A percentile compares a stretch with the other conserved stretches of the same genome.
Conservation (phyloP, 2,888 invertebrate species). For the Caenorhabditis macrosperma region DNA sequence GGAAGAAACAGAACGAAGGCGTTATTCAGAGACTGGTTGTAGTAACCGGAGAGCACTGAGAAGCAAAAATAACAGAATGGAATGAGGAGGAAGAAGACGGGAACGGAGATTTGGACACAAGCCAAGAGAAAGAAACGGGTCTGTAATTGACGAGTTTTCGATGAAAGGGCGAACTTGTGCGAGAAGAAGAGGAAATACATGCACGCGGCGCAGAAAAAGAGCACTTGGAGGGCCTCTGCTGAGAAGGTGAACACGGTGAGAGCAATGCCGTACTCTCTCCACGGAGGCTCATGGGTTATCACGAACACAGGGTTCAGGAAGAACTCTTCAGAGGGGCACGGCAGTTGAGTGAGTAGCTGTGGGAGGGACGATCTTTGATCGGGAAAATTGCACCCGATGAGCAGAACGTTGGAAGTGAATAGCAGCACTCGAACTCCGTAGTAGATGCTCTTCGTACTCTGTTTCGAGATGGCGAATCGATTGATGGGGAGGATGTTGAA, state of each 20-base stretch:
- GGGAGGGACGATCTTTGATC: background rate
- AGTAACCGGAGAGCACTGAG: slow-evolving; percentile 8
- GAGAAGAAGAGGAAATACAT: slow-evolving; percentile 12
- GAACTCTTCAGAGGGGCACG: slow-evolving; percentile 23
- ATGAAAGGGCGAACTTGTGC: background rate
- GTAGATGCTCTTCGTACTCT: background rate
- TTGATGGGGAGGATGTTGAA: slow-evolving; percentile 14
- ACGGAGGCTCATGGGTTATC: slow-evolving; percentile 3
- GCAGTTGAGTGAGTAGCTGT: background rate
- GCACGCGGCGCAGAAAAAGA: slow-evolving; percentile 12
- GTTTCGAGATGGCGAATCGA: background rate
- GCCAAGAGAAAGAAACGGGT: slow-evolving; percentile 6
- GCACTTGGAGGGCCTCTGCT: slow-evolving; percentile 7
- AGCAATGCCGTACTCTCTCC: slow-evolving; percentile 1
- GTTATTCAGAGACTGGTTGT: slow-evolving; percentile 22
- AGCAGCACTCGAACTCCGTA: slow-evolving; percentile 1
- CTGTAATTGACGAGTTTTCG: slow-evolving; percentile 12
- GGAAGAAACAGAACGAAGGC: slow-evolving; percentile 11
- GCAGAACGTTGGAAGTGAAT: background rate
- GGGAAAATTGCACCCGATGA: background rate
- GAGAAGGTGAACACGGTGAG: background rate
- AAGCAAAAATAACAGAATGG: slow-evolving; percentile 18
- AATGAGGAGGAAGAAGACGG: slow-evolving; percentile 1
- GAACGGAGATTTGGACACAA: slow-evolving; percentile 1
- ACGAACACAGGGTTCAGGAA: slow-evolving; percentile 8